phyloP scores from a whole-genome alignment of 2,797 vertebrate genomes.

The Parauchenoglanis ngamensis region DNA sequence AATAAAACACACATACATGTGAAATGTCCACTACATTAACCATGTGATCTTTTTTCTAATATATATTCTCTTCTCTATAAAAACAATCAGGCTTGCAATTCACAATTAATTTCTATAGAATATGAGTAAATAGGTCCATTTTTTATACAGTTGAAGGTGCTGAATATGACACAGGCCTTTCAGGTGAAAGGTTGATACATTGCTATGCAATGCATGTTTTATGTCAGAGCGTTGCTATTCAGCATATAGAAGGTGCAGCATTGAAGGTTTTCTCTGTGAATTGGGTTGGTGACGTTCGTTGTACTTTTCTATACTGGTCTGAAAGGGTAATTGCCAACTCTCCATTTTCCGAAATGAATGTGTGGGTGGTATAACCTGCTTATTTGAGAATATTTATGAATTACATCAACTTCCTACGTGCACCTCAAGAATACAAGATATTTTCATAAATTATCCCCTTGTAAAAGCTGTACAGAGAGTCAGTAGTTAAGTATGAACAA shows the following conservation, averaged over 20 bases:
- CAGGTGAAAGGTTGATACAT: not conserved
- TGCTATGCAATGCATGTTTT: not conserved
- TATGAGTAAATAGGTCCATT: too few species aligned
- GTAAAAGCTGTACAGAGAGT: not conserved
- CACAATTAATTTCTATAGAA: too few species aligned
- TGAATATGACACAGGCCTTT: not conserved
- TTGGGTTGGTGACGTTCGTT: not conserved
- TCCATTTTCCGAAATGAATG: not conserved
- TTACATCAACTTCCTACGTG: not conserved
- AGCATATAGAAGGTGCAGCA: not conserved
- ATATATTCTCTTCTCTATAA: not conserved
- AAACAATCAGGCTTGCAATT: not conserved
- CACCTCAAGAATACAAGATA: not conserved
- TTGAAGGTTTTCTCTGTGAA: not conserved
- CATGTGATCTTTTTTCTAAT: not conserved
- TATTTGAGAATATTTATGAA: conserved; percentile 12
- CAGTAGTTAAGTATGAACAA: not conserved
- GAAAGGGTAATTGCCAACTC: not conserved
- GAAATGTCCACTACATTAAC: not conserved
- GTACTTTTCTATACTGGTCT: not conserved
- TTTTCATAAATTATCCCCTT: not conserved
- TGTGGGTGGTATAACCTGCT: conserved; percentile 2
- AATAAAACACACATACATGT: not conserved
- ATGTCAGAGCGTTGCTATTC: not conserved
- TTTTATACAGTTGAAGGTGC: not conserved